Percentiles rank a stretch among this genome's conserved stretches.
phyloP scores from a whole-genome alignment of 2,888 invertebrate genomes.

The Dimorphilus gyrociliatus region DNA sequence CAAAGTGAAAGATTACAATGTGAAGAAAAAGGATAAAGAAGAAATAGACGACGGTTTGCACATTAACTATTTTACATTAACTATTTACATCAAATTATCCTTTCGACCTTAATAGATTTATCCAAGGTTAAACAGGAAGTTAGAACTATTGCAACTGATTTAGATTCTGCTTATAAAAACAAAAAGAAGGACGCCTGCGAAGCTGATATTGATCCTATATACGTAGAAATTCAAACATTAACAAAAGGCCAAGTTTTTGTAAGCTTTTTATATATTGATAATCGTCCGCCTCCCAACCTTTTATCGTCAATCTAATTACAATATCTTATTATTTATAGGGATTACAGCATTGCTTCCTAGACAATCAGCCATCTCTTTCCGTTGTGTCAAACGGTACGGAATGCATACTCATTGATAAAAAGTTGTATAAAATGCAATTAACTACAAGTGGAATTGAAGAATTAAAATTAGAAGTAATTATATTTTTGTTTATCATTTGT shows the following conservation, averaged over 20 bases:
- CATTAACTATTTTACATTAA: too few relatives aligned
- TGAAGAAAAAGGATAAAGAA: too few relatives aligned
- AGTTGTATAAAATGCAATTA: constrained; percentile 18
- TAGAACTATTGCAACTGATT: constrained; percentile 20
- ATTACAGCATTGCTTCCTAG: constrained; percentile 18
- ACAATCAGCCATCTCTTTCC: constrained; percentile 22
- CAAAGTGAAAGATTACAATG: too few relatives aligned
- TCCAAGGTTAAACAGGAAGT: constrained; percentile 19
- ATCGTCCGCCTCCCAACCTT: too few relatives aligned
- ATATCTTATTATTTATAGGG: constrained; percentile 16
- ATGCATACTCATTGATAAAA: constrained; percentile 22
- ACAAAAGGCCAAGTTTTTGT: constrained; percentile 22
- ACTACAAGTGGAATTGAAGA: constrained; percentile 13
- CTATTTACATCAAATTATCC: too few relatives aligned
- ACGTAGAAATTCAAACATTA: constrained; percentile 18
- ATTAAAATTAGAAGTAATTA: constrained; percentile 17
- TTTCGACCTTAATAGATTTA: too few relatives aligned
- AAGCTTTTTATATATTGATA: constrained; percentile 12
- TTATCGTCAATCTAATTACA: neutral
- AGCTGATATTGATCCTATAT: constrained; percentile 19
- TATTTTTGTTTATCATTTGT: neutral
- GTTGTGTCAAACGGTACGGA: constrained; percentile 28
- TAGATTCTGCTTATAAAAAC: constrained; percentile 12
- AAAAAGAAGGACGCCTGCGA: constrained; percentile 14
- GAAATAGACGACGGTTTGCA: too few relatives aligned